Conservation (phyloP, 2,797 vertebrate species). For the Anabas testudineus region DNA sequence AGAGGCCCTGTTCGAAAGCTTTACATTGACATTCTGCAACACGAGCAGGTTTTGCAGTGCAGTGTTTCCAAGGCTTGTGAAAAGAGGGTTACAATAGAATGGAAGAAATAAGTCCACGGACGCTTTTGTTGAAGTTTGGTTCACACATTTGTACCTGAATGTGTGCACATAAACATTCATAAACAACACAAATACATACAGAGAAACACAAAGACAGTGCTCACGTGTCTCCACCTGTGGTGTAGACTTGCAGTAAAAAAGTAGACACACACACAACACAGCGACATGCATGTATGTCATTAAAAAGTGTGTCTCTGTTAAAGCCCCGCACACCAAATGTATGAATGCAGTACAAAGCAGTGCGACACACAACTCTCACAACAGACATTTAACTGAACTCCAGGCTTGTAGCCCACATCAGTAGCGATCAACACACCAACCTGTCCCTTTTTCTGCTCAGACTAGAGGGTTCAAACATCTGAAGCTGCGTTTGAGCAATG, state of each 20-base stretch:
- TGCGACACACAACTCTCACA: constrained; percentile 3
- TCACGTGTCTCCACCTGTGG: background rate
- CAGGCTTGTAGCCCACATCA: constrained; percentile 32
- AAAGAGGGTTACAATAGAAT: background rate
- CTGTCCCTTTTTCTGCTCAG: constrained; percentile 59
- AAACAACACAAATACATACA: background rate
- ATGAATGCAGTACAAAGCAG: constrained; percentile 1
- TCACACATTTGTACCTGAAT: background rate
- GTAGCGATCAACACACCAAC: constrained; percentile 55
- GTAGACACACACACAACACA: background rate
- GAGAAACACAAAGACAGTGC: background rate
- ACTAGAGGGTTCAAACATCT: constrained; percentile 54
- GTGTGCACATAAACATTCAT: too few species aligned
- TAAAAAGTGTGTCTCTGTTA: background rate
- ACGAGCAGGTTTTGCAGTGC: background rate
- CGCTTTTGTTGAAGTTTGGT: too few species aligned
- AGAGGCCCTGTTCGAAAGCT: background rate
- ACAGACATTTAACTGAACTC: constrained; percentile 35
- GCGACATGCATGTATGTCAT: background rate
- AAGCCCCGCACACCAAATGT: background rate
- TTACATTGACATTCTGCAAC: too few species aligned
- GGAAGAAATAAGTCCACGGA: background rate
- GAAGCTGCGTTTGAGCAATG: constrained; percentile 43
- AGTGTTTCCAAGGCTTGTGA: background rate
- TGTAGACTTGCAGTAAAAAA: too few species aligned